These are phyloP conservation scores for Drosophila willistoni DNA, from an alignment of 1,140 invertebrate species.

Conservation along the genomic window DNA sequence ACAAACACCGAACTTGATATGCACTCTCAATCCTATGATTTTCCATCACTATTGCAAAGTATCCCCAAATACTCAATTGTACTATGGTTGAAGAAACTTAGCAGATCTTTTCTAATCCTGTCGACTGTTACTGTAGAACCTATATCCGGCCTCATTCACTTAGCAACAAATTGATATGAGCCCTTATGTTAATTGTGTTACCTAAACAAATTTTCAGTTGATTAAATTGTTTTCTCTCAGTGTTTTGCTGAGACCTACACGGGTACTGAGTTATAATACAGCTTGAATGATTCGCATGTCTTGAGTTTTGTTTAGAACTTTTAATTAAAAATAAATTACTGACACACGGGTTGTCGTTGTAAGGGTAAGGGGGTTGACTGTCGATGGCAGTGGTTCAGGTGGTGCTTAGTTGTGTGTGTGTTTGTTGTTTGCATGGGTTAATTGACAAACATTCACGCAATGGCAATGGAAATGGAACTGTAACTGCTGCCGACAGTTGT, in stretches of 20 bases:
- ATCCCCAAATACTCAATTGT: too few relatives aligned
- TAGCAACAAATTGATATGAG: too few relatives aligned
- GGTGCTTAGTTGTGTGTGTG: conserved; percentile 6
- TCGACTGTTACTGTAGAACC: too few relatives aligned
- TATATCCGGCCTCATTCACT: too few relatives aligned
- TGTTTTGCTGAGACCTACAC: conserved; percentile 1
- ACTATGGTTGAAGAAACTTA: too few relatives aligned
- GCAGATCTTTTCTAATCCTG: too few relatives aligned
- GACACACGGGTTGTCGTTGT: conserved; percentile 40
- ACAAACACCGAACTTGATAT: neutral
- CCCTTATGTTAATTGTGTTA: too few relatives aligned
- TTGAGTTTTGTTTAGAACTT: conserved; percentile 74
- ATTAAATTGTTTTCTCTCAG: neutral
- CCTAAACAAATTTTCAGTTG: neutral
- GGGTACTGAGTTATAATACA: conserved; percentile 41
- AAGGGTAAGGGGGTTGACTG: conserved; percentile 13
- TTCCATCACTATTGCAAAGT: too few relatives aligned
- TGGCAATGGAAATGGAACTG: conserved; percentile 5
- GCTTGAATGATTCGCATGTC: conserved; percentile 78
- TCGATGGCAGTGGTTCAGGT: conserved; percentile 4
- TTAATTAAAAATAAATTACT: conserved; percentile 77
- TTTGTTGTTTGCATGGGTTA: conserved; percentile 42
- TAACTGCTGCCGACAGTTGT: conserved; percentile 42
- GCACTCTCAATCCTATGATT: too few relatives aligned
- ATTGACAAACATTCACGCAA: conserved; percentile 30